Evolutionary conservation across 2,888 invertebrate genomes (phyloP).

Genomic region (Drosophila pseudotakahashii): DNA sequence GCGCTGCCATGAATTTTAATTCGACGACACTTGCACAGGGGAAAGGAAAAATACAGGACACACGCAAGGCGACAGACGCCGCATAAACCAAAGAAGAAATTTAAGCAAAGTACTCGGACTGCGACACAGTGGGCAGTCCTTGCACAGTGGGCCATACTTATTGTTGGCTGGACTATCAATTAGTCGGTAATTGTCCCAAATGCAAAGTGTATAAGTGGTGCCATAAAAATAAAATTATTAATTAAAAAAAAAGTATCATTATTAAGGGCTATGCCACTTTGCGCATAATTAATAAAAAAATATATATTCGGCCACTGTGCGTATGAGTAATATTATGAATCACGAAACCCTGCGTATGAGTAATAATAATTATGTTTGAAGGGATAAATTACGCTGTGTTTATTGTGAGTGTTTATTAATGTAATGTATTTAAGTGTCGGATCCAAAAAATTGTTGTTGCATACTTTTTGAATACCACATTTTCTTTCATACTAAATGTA

Average conservation of each 20-base stretch:
- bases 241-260: neutral
- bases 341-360: neutral
- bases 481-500: no score
- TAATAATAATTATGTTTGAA: neutral
- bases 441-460: no score
- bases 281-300: no score
- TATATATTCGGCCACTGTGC: neutral
- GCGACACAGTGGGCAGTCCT: conserved; percentile 27
- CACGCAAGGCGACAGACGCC: conserved; percentile 68
- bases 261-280: no score
- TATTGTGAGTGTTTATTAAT: no score
- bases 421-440: no score
- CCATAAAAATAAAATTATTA: neutral
- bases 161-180: neutral
- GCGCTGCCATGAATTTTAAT: conserved; percentile 77
- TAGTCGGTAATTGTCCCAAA: neutral
- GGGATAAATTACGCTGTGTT: no score
- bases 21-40: conserved; percentile 70
- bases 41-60: conserved; percentile 16
- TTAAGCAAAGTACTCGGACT: conserved; percentile 50
- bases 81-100: conserved; percentile 49
- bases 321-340: neutral
- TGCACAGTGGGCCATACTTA: conserved; percentile 9
- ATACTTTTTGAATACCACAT: no score
- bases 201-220: no score